A percentile compares a stretch with the other conserved stretches of the same genome.
Evolutionary conservation across 2,113 vertebrate genomes (phyloP).

Genomic region (Aphyosemion australe): DNA sequence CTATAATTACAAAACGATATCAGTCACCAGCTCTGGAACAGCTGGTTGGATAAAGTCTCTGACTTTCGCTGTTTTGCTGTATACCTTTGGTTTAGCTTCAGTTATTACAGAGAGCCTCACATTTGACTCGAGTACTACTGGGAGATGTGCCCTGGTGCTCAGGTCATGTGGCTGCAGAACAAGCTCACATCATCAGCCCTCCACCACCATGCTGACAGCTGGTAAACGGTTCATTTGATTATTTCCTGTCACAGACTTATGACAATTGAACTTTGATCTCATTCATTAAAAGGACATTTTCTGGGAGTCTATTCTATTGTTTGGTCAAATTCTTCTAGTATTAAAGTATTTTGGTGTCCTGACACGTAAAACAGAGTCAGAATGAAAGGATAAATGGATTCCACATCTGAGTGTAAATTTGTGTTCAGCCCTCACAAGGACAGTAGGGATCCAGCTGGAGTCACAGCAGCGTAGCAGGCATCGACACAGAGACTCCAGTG

Average conservation of each 20-base stretch:
- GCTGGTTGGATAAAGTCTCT: no score
- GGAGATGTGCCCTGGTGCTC: not conserved
- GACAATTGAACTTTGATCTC: not conserved
- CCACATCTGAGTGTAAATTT: constrained; percentile 15
- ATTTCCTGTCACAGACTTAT: not conserved
- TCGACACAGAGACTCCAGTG: constrained; percentile 84
- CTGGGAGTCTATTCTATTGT: no score
- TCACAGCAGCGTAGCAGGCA: constrained; percentile 89
- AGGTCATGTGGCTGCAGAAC: not conserved
- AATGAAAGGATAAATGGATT: constrained; percentile 1
- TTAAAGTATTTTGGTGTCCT: not conserved
- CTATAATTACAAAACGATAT: no score
- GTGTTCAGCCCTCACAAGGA: constrained; percentile 80
- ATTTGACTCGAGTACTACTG: not conserved
- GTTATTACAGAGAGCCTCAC: not conserved
- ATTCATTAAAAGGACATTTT: not conserved
- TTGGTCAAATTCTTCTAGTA: no score
- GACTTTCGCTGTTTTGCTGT: no score
- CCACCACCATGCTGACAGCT: not conserved
- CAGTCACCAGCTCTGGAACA: no score
- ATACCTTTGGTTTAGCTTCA: no score
- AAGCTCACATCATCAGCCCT: not conserved
- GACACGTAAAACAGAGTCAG: not conserved
- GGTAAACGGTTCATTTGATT: not conserved
- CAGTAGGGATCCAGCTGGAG: constrained; percentile 86